phyloP scores from a whole-genome alignment of 1,140 invertebrate genomes.

The Araneus ventricosus region DNA sequence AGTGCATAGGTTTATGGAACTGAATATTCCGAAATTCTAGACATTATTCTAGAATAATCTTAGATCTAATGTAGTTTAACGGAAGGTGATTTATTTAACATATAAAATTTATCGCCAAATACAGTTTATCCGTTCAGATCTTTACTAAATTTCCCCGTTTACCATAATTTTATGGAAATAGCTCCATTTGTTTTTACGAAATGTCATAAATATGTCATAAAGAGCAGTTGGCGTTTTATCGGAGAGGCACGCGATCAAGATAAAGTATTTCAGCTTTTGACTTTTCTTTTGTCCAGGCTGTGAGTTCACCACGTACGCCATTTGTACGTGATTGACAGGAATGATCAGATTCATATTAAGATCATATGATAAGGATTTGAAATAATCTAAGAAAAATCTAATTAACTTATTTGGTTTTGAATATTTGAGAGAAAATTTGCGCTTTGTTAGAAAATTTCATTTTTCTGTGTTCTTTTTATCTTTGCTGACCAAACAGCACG shows the following conservation, averaged over 20 bases:
- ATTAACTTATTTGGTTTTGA: no score
- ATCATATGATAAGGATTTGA: no score
- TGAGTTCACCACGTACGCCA: no score
- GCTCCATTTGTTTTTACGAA: neutral
- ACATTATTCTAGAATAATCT: neutral
- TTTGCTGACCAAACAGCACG: no score
- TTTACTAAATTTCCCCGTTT: neutral
- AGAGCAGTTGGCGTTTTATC: neutral
- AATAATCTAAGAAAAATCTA: no score
- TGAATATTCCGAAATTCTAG: neutral
- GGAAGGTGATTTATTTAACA: neutral
- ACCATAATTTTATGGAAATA: neutral
- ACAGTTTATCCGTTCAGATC: neutral
- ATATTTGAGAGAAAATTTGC: no score
- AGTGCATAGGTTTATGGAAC: no score
- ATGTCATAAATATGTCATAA: neutral
- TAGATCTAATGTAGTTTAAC: neutral
- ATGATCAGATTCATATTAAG: no score
- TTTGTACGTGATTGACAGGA: no score
- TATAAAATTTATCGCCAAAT: neutral
- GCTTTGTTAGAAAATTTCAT: no score
- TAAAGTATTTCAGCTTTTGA: neutral
- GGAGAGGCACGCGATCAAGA: neutral
- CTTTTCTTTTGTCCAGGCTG: no score
- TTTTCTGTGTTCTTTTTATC: no score